These are phyloP conservation scores for Horisme vitalbata DNA, from an alignment of 2,888 invertebrate genomes.

Conservation along the genomic window DNA sequence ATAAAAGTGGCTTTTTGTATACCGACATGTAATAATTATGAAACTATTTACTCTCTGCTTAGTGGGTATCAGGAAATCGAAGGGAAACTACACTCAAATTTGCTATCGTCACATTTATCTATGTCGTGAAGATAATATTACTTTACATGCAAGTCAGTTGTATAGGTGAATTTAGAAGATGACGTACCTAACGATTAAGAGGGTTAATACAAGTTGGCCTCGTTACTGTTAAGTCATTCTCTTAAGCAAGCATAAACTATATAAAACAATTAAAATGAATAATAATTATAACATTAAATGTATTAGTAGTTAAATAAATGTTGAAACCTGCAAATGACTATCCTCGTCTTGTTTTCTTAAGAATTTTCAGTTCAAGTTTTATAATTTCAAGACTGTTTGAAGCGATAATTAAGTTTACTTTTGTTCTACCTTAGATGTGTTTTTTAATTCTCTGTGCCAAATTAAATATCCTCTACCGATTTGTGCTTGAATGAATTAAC, in stretches of 20 bases:
- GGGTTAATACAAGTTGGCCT: constrained; percentile 21
- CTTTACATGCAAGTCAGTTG: constrained; percentile 2
- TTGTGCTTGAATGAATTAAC: constrained; percentile 51
- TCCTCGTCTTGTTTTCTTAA: constrained; percentile 32
- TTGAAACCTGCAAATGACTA: constrained; percentile 38
- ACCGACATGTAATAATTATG: no score
- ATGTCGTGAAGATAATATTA: neutral
- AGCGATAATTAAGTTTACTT: constrained; percentile 7
- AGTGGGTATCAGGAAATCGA: neutral
- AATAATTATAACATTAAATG: constrained; percentile 30
- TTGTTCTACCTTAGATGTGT: constrained; percentile 8
- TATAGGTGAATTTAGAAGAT: constrained; percentile 3
- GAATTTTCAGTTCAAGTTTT: constrained; percentile 10
- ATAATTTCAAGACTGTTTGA: constrained; percentile 10
- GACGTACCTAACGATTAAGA: neutral
- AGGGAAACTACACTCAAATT: neutral
- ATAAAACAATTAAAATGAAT: constrained; percentile 23
- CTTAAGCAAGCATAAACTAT: constrained; percentile 20
- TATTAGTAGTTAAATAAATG: constrained; percentile 37
- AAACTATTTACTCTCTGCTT: no score
- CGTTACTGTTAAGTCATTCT: constrained; percentile 30
- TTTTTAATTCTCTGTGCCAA: constrained; percentile 70
- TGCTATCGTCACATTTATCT: constrained; percentile 1
- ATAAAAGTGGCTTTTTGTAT: neutral
- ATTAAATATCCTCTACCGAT: constrained; percentile 58